Evolutionary conservation across 2,797 vertebrate species (phyloP).

Genomic region (Martes flavigula): DNA sequence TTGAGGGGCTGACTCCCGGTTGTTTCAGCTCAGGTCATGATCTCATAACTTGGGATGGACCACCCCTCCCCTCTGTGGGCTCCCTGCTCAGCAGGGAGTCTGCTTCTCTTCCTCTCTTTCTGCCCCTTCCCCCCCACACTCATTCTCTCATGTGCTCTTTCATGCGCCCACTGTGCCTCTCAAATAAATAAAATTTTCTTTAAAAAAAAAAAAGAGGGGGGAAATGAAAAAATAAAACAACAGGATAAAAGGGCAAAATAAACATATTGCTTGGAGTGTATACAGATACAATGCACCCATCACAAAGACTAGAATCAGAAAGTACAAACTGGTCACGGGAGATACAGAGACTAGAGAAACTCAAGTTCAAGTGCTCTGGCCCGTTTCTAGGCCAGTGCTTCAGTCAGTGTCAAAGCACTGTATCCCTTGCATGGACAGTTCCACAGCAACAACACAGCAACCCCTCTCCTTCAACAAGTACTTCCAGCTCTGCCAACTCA

Average conservation of each 20-base stretch:
- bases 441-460: background rate
- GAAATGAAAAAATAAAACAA: background rate
- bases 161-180: too few relatives aligned
- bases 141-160: background rate
- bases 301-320: background rate
- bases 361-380: background rate
- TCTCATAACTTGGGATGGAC: background rate
- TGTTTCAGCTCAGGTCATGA: background rate
- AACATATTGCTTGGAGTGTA: background rate
- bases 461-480: background rate
- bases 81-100: background rate
- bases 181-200: background rate
- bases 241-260: background rate
- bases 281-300: too few relatives aligned
- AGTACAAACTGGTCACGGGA: background rate
- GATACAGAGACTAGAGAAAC: background rate
- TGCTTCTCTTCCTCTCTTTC: background rate
- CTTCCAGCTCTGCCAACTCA: background rate
- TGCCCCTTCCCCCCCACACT: background rate
- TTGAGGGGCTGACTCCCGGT: background rate
- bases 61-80: background rate
- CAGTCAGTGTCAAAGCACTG: background rate
- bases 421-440: background rate
- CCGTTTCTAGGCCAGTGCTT: background rate
- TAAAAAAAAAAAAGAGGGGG: background rate